Evolutionary conservation across 2,888 invertebrate genomes (phyloP), one percentile per base, ranked within the genome.

Genomic region (Caenorhabditis sp.): DNA sequence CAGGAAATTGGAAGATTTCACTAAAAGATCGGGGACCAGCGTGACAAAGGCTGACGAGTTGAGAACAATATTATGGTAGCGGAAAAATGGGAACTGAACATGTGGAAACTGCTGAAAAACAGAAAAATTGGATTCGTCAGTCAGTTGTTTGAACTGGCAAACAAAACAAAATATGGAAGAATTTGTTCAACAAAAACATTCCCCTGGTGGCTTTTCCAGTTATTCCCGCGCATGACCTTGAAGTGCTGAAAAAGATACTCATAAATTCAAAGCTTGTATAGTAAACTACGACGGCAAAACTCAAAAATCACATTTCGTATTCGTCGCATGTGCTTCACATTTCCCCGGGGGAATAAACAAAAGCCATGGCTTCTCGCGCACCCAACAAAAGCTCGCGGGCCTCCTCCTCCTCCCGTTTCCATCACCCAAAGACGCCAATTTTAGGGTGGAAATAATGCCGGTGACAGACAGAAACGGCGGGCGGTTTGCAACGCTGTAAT

Each of bases 241-340:
- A 48, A 27, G 48, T 48, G 48, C 48, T 27, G 48, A 45, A 45
- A 30, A 13, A 46, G 9, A 43, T 30, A 26, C 55, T 58, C 43
- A 58, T 30, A 35, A 63, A 58, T 58, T 35, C 56, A 43, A 73
- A 24, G 45, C 53, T 59, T 73, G 73, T 73, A 73, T 73, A 73
- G 73, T 73, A 45, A 63, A 63, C 50, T 65, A 27, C 46, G 37
- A 73, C 52, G 39, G 30, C 58, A 73, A 70, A 73, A 73, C 73
- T 73, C 73, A 73, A 73, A 73, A 73, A 73, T 73, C 73, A 73
- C 73, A 73, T 73, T 73, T 73, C 53, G 63, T 73, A 73, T 73
- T 73, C 73, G 63, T 73, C 58, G 63, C 72, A 63, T 72, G 72
- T 73, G 63, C 65, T 73, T 73, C 73, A 73, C 73, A 65, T 73